These are phyloP conservation scores for Rattus rattus DNA, from an alignment of 2,113 vertebrate genomes.

Conservation along the genomic window DNA sequence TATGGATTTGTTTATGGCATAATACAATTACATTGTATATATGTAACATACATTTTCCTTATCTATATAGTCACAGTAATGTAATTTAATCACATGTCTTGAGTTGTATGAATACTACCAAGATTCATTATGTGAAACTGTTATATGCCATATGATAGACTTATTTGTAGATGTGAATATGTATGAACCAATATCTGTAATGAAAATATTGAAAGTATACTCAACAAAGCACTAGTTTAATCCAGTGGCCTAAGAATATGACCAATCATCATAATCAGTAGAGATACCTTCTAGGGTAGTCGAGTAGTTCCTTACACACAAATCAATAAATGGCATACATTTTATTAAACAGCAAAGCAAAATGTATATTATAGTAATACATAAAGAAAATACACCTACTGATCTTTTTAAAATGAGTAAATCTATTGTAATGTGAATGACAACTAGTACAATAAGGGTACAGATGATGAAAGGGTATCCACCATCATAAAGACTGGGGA, in stretches of 20 bases:
- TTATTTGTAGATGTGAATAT: neutral
- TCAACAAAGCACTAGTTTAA: neutral
- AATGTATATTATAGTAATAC: neutral
- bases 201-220: neutral
- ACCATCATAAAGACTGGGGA: neutral
- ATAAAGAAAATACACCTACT: neutral
- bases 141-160: neutral
- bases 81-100: neutral
- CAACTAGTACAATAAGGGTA: neutral
- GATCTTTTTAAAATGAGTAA: neutral
- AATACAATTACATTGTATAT: neutral
- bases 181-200: neutral
- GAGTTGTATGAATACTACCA: neutral
- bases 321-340: neutral
- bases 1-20: neutral
- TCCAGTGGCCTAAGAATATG: neutral
- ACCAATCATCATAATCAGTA: neutral
- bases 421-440: neutral
- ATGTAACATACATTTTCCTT: neutral
- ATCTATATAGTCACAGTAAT: neutral
- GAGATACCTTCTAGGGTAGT: neutral
- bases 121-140: fast-evolving
- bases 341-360: neutral
- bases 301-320: neutral
- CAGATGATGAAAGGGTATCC: neutral